Conservation (phyloP, 2,888 invertebrate species). For the Sturmia bella region DNA sequence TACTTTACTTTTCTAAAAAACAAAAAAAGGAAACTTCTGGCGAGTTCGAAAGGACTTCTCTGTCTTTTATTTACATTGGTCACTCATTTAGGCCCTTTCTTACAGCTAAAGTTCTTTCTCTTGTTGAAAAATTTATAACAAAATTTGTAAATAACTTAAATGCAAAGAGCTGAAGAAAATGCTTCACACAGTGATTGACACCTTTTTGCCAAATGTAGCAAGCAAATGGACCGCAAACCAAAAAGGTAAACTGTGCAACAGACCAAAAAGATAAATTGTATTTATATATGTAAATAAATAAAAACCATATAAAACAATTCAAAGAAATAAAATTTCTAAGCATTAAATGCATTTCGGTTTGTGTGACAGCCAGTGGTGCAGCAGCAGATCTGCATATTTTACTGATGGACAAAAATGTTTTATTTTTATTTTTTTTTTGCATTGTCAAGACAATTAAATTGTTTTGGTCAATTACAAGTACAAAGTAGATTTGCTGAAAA, state of each 20-base stretch:
- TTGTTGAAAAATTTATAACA: too few species aligned
- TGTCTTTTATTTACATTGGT: too few species aligned
- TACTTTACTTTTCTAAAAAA: background rate
- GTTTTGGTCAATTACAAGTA: constrained; percentile 67
- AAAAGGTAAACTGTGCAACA: constrained; percentile 5
- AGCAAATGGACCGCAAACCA: too few species aligned
- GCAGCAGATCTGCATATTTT: background rate
- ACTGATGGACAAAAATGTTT: constrained; percentile 1
- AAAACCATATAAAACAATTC: constrained; percentile 35
- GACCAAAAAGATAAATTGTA: constrained; percentile 7
- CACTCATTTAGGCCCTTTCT: too few species aligned
- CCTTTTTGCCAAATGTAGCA: constrained; percentile 4
- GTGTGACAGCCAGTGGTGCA: background rate
- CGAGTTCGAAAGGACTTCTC: background rate
- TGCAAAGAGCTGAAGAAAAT: constrained; percentile 29
- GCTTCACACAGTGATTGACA: constrained; percentile 50
- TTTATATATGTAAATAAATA: constrained; percentile 32
- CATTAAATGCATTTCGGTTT: constrained; percentile 10
- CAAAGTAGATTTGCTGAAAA: constrained; percentile 33
- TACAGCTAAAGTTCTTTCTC: too few species aligned
- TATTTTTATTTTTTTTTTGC: too few species aligned
- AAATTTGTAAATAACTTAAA: too few species aligned
- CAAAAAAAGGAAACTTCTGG: background rate
- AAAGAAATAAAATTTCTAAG: constrained; percentile 16
- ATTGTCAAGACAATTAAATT: constrained; percentile 58